A percentile compares a stretch with the other conserved stretches of the same genome.
Conservation (phyloP, 2,797 vertebrate genomes). For the Parotocinclus haroldoi region DNA sequence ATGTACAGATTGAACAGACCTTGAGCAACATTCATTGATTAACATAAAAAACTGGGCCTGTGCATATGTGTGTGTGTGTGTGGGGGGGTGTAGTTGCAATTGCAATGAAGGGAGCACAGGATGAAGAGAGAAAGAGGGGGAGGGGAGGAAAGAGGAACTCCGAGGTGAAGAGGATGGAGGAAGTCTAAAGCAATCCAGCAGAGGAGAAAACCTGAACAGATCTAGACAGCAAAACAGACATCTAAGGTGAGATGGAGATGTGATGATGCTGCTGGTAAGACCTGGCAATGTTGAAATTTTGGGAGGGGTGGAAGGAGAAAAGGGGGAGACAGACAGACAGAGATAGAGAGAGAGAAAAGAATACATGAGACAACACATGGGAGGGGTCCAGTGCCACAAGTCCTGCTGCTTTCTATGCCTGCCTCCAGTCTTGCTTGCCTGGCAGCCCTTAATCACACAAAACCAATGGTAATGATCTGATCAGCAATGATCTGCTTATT, state of each 20-base stretch:
- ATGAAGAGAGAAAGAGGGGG: conserved; percentile 42
- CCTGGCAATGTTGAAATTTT: conserved; percentile 33
- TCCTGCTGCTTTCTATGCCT: conserved; percentile 50
- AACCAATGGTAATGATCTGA: conserved; percentile 10
- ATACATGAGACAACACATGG: conserved; percentile 50
- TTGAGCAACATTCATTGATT: conserved; percentile 32
- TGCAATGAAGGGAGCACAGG: conserved; percentile 47
- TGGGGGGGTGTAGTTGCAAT: conserved; percentile 26
- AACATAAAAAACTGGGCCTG: conserved; percentile 15
- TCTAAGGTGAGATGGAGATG: conserved; percentile 32
- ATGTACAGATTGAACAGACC: conserved; percentile 14
- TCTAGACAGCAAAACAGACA: conserved; percentile 29
- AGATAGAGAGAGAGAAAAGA: conserved; percentile 46
- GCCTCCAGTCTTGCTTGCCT: conserved; percentile 40
- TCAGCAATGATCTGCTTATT: conserved; percentile 21
- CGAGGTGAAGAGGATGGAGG: conserved; percentile 56
- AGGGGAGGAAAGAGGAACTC: conserved; percentile 47
- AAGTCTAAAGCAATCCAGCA: conserved; percentile 48
- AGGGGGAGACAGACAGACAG: conserved; percentile 29
- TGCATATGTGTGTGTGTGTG: conserved; percentile 20
- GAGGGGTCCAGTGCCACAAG: conserved; percentile 56
- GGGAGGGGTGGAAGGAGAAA: conserved; percentile 54
- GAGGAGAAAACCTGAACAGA: conserved; percentile 36
- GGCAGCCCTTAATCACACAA: conserved; percentile 15
- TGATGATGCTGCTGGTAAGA: conserved; percentile 35